These are phyloP conservation scores for Acronicta leporina DNA, from an alignment of 2,888 invertebrate genomes.

Conservation along the genomic window DNA sequence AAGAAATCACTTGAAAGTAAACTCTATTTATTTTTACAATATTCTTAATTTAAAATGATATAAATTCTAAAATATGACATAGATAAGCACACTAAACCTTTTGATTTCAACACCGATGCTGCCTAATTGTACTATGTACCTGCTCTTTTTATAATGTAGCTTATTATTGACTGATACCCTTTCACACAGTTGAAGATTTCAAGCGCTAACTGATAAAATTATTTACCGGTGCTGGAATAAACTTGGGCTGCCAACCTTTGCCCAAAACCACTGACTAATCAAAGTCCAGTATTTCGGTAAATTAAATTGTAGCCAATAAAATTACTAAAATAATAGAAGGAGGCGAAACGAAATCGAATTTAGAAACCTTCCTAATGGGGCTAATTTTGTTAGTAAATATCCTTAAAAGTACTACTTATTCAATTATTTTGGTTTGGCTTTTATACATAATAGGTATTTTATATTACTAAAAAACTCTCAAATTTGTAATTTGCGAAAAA, in stretches of 20 bases:
- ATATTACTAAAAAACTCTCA: too few species aligned
- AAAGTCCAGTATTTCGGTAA: background rate
- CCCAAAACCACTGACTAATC: background rate
- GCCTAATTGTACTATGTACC: too few species aligned
- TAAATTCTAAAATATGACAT: too few species aligned
- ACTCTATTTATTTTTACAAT: too few species aligned
- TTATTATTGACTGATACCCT: background rate
- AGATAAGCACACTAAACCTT: too few species aligned
- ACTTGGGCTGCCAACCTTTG: background rate
- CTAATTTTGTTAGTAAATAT: background rate
- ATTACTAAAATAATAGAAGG: background rate
- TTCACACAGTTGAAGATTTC: background rate
- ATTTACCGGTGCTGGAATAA: background rate
- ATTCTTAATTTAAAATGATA: too few species aligned
- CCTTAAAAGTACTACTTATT: too few species aligned
- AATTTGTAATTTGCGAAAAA: too few species aligned
- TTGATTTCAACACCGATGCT: too few species aligned
- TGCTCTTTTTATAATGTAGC: background rate
- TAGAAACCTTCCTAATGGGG: background rate
- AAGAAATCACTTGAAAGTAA: background rate
- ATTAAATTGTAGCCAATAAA: conserved; percentile 3
- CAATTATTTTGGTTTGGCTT: too few species aligned
- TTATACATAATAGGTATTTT: too few species aligned
- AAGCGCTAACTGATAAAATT: background rate
- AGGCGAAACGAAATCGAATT: background rate